phyloP scores from a whole-genome alignment of 1,140 invertebrate genomes.

The Drosophila tani region DNA sequence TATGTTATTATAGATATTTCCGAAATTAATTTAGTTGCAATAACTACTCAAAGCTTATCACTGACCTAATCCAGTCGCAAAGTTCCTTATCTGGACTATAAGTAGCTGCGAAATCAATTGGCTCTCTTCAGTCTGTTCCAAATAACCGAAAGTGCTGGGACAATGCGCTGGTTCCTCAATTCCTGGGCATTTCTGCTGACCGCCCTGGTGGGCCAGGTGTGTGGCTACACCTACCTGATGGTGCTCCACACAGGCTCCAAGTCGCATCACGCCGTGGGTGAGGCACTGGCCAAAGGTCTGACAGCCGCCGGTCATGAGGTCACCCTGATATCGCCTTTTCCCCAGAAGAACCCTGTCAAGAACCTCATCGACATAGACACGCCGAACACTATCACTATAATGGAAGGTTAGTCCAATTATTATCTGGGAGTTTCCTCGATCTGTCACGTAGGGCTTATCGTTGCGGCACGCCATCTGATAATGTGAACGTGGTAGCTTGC shows the following conservation, averaged over 20 bases:
- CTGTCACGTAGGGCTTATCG: slow-evolving; percentile 57
- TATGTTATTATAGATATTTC: too few relatives aligned
- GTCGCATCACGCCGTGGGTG: slow-evolving; percentile 87
- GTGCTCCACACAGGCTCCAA: slow-evolving; percentile 85
- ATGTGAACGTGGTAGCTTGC: not conserved
- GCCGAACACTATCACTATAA: slow-evolving; percentile 24
- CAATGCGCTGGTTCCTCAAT: slow-evolving; percentile 8
- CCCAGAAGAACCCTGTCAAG: slow-evolving; percentile 81
- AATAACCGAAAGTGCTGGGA: not conserved
- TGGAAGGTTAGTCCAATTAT: slow-evolving; percentile 49
- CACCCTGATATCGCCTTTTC: slow-evolving; percentile 86
- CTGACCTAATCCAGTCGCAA: not conserved
- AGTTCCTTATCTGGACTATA: slow-evolving; percentile 25
- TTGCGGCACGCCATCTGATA: not conserved
- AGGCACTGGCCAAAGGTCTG: slow-evolving; percentile 86
- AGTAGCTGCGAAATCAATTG: not conserved
- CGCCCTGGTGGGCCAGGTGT: slow-evolving; percentile 14
- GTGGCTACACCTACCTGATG: slow-evolving; percentile 74
- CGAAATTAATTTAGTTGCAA: too few relatives aligned
- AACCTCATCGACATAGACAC: slow-evolving; percentile 85
- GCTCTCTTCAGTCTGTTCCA: not conserved
- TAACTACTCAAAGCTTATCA: not conserved
- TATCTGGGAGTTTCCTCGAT: not conserved
- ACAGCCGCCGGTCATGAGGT: slow-evolving; percentile 86
- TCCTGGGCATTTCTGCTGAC: slow-evolving; percentile 1